Evolutionary conservation across 2,113 vertebrate genomes (phyloP).

Genomic region (Oryzias celebensis): DNA sequence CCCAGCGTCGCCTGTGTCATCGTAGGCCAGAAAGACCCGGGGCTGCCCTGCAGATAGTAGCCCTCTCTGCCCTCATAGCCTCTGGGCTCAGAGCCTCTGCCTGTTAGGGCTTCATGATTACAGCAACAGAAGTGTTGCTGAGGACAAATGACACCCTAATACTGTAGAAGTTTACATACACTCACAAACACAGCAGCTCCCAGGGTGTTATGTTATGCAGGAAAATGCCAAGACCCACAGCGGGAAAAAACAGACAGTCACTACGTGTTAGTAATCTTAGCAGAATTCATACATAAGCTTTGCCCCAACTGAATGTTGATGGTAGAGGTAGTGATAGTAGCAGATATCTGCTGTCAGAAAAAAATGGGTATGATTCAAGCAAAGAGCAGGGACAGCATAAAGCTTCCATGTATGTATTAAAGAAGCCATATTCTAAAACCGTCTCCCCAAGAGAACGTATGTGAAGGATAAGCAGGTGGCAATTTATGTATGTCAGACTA

Average conservation of each 20-base stretch:
- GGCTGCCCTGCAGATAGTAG: constrained; percentile 63
- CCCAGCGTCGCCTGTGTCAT: constrained; percentile 58
- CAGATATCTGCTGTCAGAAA: constrained; percentile 50
- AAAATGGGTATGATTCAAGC: constrained; percentile 22
- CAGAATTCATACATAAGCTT: constrained; percentile 47
- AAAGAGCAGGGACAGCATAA: constrained; percentile 13
- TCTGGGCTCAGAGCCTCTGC: constrained; percentile 48
- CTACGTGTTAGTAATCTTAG: constrained; percentile 43
- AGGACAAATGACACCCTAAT: constrained; percentile 57
- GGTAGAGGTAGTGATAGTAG: constrained; percentile 48
- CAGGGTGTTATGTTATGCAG: constrained; percentile 50
- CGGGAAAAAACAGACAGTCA: constrained; percentile 52
- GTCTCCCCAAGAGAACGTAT: background rate
- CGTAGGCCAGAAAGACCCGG: constrained; percentile 45
- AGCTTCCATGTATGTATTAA: background rate
- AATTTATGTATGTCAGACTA: background rate
- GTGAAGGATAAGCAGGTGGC: background rate
- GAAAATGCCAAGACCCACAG: constrained; percentile 58
- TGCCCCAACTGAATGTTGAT: constrained; percentile 47
- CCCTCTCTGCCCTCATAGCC: constrained; percentile 67
- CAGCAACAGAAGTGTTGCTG: constrained; percentile 39
- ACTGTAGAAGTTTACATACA: constrained; percentile 25
- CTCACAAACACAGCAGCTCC: constrained; percentile 17
- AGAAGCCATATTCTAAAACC: too few species aligned
- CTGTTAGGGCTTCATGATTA: constrained; percentile 66